Evolutionary conservation across 2,113 vertebrate genomes (phyloP).

Genomic region (Spea multiplicata): DNA sequence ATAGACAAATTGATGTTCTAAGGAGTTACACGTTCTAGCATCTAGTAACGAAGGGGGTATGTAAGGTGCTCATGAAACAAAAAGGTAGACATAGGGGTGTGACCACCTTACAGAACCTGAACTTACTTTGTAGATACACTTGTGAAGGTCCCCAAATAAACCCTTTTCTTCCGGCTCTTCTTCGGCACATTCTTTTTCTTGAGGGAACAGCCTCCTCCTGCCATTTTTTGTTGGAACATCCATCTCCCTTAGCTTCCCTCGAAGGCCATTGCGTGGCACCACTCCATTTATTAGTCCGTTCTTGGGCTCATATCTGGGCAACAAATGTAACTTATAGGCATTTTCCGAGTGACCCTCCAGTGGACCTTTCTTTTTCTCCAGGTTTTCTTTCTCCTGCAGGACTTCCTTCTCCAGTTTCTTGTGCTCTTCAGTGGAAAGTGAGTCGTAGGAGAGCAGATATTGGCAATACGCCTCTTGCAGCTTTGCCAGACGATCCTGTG

Average conservation of each 20-base stretch:
- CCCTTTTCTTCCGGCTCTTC: slow-evolving; percentile 81
- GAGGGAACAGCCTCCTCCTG: slow-evolving; percentile 93
- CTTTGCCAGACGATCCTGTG: slow-evolving; percentile 98
- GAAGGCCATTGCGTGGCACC: slow-evolving; percentile 81
- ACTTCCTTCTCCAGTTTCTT: slow-evolving; percentile 86
- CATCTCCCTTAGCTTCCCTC: slow-evolving; percentile 85
- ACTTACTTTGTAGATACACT: slow-evolving; percentile 95
- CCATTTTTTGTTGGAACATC: slow-evolving; percentile 85
- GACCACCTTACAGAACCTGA: background rate
- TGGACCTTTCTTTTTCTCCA: slow-evolving; percentile 90
- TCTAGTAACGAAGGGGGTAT: too few relatives aligned
- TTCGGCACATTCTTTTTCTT: slow-evolving; percentile 89
- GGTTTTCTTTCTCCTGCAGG: slow-evolving; percentile 87
- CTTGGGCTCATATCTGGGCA: slow-evolving; percentile 94
- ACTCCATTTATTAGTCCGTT: slow-evolving; percentile 80
- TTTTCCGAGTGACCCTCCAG: slow-evolving; percentile 87
- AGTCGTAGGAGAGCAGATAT: slow-evolving; percentile 97
- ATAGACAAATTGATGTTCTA: too few relatives aligned
- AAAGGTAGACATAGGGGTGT: too few relatives aligned
- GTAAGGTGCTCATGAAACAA: too few relatives aligned
- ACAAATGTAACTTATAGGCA: slow-evolving; percentile 74
- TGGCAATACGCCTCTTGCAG: slow-evolving; percentile 98
- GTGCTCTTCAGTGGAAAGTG: slow-evolving; percentile 86
- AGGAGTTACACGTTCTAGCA: too few relatives aligned
- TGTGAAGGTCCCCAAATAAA: slow-evolving; percentile 92